Conservation (phyloP, 2,113 vertebrate genomes). For the Pangasianodon hypophthalmus region DNA sequence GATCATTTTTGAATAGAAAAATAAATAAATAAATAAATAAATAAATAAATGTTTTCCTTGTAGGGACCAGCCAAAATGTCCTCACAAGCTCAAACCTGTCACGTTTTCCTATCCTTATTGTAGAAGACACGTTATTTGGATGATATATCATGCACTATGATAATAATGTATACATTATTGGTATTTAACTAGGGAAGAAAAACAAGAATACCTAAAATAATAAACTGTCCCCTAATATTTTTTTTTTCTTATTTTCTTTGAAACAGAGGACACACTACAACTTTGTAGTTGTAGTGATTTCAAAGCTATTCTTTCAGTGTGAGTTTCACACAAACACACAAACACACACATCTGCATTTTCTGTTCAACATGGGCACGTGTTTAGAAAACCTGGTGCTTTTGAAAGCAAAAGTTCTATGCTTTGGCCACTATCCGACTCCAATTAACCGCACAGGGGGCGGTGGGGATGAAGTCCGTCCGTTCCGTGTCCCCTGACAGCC, state of each 20-base stretch:
- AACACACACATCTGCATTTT: neutral
- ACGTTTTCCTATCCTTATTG: neutral
- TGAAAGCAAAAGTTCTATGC: constrained; percentile 18
- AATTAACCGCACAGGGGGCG: constrained; percentile 32
- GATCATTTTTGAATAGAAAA: neutral
- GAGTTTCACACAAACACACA: neutral
- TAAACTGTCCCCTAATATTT: neutral
- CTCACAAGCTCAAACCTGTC: neutral
- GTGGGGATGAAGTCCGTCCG: constrained; percentile 32
- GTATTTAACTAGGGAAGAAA: neutral
- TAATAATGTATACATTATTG: neutral
- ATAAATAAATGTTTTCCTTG: neutral
- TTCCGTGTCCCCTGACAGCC: constrained; percentile 30
- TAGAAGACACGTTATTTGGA: neutral
- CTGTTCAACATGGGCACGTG: neutral
- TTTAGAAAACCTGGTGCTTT: neutral
- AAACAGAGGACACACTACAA: neutral
- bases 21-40: neutral
- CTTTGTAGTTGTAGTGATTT: neutral
- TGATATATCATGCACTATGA: neutral
- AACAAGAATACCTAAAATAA: no score
- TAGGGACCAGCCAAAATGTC: no score
- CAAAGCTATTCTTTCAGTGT: neutral
- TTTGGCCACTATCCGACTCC: constrained; percentile 32
- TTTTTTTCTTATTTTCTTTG: neutral